Base-by-base conservation (phyloP, 2,888 invertebrate genomes). In the Marronus borbonicus region DNA sequence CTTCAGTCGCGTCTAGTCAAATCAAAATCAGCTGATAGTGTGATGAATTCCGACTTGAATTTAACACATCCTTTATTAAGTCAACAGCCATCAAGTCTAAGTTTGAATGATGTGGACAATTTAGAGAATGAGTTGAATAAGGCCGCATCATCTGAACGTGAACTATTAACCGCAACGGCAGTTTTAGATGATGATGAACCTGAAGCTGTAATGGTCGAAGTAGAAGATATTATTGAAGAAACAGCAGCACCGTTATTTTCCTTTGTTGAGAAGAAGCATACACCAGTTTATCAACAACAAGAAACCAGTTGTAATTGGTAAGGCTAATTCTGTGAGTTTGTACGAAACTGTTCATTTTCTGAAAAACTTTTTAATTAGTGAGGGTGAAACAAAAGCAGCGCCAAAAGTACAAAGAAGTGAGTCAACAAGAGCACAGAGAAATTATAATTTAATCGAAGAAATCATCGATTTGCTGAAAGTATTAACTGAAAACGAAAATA, bases 181-280 rank as follows among this genome's bases (percentile, higher is more conserved):
- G 83, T 85, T 81, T 69, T 84, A 14, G 82, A 82, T 62, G 78
- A 81, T 2, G 88, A 90, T 72, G 91, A 92, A 60, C 94, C 95
- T 0, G 94, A 94, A 82, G 95, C 95, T 0, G 91, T 95, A 0
- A 91, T 95, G 78, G 94, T 95, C 0, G 95, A 95, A 85, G 93
- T 96, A 3, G 95, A 95, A 86, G 95, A 94, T 82, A 94, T 94
- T 76, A 93, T 94, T 76, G 92, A 94, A 65, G 95, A 95, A 88
- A 95, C 95, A 0, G 94, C 95, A 0, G 93, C 94, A 7, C 93
- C 94, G 0, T 88, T 95, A 76, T 89, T 93, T 68, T 92, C 93
- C 0, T 92, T 92, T 0, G 88, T 92, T 3, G 93, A 93, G 64
- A 94, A 94, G 85, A 94, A 93, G 50, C 94, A 95, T 85, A 93